Evolutionary conservation across 2,113 vertebrate species (phyloP), one percentile per base, ranked within the genome.

Genomic region (Cariama cristata): DNA sequence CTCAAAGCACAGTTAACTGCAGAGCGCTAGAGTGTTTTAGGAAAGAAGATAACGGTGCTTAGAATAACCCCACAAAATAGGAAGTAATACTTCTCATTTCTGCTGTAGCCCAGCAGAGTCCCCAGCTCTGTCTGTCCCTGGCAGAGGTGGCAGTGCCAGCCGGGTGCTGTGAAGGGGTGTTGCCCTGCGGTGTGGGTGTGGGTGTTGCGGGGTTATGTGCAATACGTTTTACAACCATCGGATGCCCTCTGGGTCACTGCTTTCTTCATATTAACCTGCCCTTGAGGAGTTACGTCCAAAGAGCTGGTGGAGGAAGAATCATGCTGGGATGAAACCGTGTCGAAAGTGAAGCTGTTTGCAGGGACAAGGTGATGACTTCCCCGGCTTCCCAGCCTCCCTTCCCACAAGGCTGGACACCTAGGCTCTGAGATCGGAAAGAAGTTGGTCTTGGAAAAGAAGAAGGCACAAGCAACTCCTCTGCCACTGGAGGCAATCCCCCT

Each of bases 381-480:
- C 27, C 0, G 0, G 27, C 10, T 67, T 86, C 59, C 28, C 64
- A 77, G 19, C 15, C 38, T 77, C 18, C 58, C n/a, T 72, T 69
- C 23, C 23, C 24, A 6, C 13, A 32, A 56, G 9, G 47, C 26
- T 90, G 60, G 44, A 24, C 28, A 44, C 12, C 4, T 20, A 47
- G 74, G 26, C 66, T 60, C 62, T 44, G 53, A 79, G 24, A 49
- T 16, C 6, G 2, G 24, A 71, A 89, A 67, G 33, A 53, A 76
- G 17, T 4, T 72, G 33, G 4, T 62, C 44, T 81, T 71, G 38
- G 80, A 58, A 86, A 66, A 62, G 62, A 72, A 52, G 49, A 69
- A 42, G 5, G 42, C 4, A 4, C 38, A 38, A 62, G 23, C 0
- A 1, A 45, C 55, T 56, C 3, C 0, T n/a, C 38, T 83, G n/a